Base-by-base conservation (phyloP, 2,888 invertebrate species). In the Cetonia aurata region DNA sequence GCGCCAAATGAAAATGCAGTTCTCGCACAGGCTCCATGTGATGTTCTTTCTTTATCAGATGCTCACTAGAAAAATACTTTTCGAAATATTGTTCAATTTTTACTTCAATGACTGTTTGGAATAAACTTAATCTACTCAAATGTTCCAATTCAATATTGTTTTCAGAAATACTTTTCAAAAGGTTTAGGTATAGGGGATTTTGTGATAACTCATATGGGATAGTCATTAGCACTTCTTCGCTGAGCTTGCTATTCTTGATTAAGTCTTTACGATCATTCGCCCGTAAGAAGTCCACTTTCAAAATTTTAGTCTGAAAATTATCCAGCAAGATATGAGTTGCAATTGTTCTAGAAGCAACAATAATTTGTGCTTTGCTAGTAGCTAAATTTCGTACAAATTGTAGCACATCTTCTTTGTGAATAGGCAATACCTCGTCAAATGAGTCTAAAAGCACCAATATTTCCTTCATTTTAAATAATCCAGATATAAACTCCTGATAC, bases 381-480 rank as follows among this genome's bases (percentile, higher is more conserved):
- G 1, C 8, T 6, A 56, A 0, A 0, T 1, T 37, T 33, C n/a
- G 12, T 56, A 56, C n/a, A 37, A 37, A 33, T 4, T 56, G 13
- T 13, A 56, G 15, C 4, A 56, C 37, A 31, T 56, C 8, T 13
- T 15, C 8, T 12, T 37, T 33, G 15, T 0, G 33, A 37, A 1
- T 8, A n/a, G 33, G 33, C 6, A 37, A 4, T 4, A 56, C 8
- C 13, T 56, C 55, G 10, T 56, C 41, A 33, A 56, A 56, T 33
- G 55, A 56, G 37, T 56, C 55, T 15, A 56, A 37, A 8, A 56
- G 15, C 8, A 56, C 33, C 13, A 56, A 15, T 37, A 15, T 33
- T n/a, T 31, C 15, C 6, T 3, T 2, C 10, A 6, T 6, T 12
- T 13, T 15, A 15, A 0, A 33, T 9, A 56, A 56, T 0, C 3